These are phyloP conservation scores for Xiphophorus couchianus DNA, from an alignment of 2,113 vertebrate species.

Conservation along the genomic window DNA sequence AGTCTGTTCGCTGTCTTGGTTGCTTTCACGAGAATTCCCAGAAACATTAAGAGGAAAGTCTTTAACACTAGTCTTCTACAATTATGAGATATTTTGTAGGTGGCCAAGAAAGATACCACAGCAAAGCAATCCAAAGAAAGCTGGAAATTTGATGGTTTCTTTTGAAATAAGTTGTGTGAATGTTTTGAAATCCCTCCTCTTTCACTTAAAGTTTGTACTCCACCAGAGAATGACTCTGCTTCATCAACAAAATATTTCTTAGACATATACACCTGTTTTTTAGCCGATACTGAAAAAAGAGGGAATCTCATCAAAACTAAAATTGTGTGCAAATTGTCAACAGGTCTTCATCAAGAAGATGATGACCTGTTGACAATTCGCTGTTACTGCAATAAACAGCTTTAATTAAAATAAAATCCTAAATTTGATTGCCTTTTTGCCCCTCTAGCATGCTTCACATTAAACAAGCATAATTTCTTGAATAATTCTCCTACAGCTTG, in stretches of 20 bases:
- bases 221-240: background rate
- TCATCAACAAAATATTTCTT: background rate
- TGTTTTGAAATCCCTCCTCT: background rate
- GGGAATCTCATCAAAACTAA: too few species aligned
- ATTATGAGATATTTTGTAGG: slow-evolving; percentile 49
- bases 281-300: background rate
- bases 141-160: background rate
- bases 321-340: background rate
- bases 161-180: background rate
- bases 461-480: too few species aligned
- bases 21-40: slow-evolving; percentile 22
- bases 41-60: slow-evolving; percentile 24
- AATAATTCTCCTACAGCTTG: too few species aligned
- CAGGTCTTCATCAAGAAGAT: background rate
- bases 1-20: slow-evolving; percentile 7
- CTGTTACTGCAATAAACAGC: background rate
- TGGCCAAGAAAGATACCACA: slow-evolving; percentile 32
- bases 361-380: background rate
- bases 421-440: background rate
- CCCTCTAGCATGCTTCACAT: background rate
- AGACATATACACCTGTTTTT: too few species aligned
- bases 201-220: background rate
- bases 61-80: slow-evolving; percentile 32
- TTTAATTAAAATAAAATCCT: background rate
- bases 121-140: slow-evolving; percentile 3